These are phyloP conservation scores for Lepus europaeus DNA, from an alignment of 2,113 vertebrate species.

Conservation along the genomic window DNA sequence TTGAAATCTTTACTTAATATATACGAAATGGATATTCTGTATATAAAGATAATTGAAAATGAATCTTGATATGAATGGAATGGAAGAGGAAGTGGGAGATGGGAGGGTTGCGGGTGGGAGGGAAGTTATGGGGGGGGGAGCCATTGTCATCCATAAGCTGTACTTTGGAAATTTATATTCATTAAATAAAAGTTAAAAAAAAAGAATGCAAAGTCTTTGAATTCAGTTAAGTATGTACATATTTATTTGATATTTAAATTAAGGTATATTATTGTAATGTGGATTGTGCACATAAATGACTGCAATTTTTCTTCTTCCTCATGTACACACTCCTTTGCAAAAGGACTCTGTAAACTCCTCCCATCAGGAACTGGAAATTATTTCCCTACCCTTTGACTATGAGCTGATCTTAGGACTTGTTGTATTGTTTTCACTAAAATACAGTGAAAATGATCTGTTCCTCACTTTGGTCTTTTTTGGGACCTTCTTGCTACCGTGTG, in stretches of 20 bases:
- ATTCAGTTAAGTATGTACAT: slow-evolving; percentile 13
- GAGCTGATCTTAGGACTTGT: not conserved
- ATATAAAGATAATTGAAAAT: too few species aligned
- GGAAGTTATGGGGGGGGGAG: too few species aligned
- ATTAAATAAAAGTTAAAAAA: too few species aligned
- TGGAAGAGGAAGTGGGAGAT: too few species aligned
- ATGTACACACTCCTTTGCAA: not conserved
- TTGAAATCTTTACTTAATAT: too few species aligned
- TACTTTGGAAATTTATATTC: too few species aligned
- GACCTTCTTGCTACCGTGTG: not conserved
- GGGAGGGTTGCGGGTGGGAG: too few species aligned
- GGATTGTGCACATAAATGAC: not conserved
- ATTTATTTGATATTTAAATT: slow-evolving; percentile 28
- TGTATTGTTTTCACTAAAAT: not conserved
- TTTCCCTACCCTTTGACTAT: not conserved
- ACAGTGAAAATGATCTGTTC: not conserved
- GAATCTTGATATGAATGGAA: too few species aligned
- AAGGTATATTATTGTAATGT: not conserved
- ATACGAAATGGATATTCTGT: too few species aligned
- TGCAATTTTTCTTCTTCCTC: not conserved
- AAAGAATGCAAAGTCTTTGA: not conserved
- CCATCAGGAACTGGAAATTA: not conserved
- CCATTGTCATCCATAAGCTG: too few species aligned
- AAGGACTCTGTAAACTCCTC: not conserved
- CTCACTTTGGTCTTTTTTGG: not conserved